Base-by-base conservation (phyloP, 2,797 vertebrate genomes). In the Amniataba percoides region DNA sequence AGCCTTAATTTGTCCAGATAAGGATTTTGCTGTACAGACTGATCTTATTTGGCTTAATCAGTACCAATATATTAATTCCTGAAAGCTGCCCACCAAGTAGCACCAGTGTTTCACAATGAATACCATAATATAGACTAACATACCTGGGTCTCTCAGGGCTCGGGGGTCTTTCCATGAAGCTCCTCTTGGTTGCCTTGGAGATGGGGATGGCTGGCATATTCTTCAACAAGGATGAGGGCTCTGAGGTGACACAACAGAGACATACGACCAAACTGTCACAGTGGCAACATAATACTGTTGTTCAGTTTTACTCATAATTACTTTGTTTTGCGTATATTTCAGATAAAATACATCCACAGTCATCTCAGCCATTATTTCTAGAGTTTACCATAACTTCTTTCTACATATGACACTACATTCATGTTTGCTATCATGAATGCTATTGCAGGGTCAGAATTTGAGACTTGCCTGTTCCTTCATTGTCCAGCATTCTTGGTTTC, bases 131-230 rank as follows among this genome's bases (percentile, higher is more conserved):
- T 52, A 0, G 12, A 45, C 46, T n/a, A 19, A 19, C 52, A 61
- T 95, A 99, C 98, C 97, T 97, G 75, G 95, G 94, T 52, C 94
- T 93, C 82, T 97, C 95, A 61, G 96, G 95, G 92, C 95, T 96
- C 49, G 94, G 94, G 7, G 96, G 93, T 88, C 92, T 90, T 84
- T 97, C 96, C 87, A 94, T 81, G 63, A 97, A 95, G 81, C 95
- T 97, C 87, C 94, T 96, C 89, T 96, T 97, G 69, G 96, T 97
- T 60, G 92, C 93, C 76, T 96, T 97, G 81, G 96, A 95, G 78
- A 96, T 95, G 75, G 95, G 95, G 81, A 95, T 81, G 42, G 91
- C 92, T 79, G 96, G 92, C 27, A 93, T 75, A 56, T 94, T 95
- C 90, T 95, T 97, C 76, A 94, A 62, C 71, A 91, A 71, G 5